Base-by-base conservation (phyloP, 2,888 invertebrate species). In the Teleiodes luculella region DNA sequence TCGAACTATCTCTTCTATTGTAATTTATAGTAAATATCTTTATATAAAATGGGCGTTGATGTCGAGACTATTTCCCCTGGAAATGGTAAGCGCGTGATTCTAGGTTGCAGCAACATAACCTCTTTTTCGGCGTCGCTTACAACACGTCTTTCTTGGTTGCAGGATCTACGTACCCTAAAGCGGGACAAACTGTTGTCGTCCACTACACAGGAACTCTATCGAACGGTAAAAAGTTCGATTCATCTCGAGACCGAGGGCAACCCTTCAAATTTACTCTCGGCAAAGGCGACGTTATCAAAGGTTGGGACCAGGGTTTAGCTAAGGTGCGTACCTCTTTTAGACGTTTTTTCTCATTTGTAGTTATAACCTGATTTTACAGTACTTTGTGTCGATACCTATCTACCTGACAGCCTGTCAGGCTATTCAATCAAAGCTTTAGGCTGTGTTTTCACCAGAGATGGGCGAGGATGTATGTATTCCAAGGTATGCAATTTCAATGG, bases 201-300 rank as follows among this genome's bases (percentile, higher is more conserved):
- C 99, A 99, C 82, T 99, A 99, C 82, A 98, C 97, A 60, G 97
- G 98, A 61, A 98, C 96, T 0, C 90, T 98, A 66, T 87, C 92
- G 70, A 93, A 97, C 90, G 98, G 98, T 8, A 94, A 91, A 65
- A 97, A 97, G 83, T 98, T 99, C 71, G 99, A 99, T 86, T 98
- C 98, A 0, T 99, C 98, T 7, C 93, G 98, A 63, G 98, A 98
- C 78, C 94, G 98, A 67, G 96, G 96, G 20, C 93, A 94, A 67
- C 98, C 98, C 3, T 99, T 99, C 86, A 95, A 96, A 80, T 99
- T 99, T 86, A 95, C 93, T 63, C 93, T 99, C 68, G 99, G 99
- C 48, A 94, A 93, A 78, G 98, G 98, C 28, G 97, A 99, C 84
- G 98, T 99, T n/a, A 99, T 99, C 73, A 96, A 95, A 83, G 98